A percentile compares a stretch with the other conserved stretches of the same genome.
phyloP scores from a whole-genome alignment of 2,888 invertebrate species.

The Ophraella communa region DNA sequence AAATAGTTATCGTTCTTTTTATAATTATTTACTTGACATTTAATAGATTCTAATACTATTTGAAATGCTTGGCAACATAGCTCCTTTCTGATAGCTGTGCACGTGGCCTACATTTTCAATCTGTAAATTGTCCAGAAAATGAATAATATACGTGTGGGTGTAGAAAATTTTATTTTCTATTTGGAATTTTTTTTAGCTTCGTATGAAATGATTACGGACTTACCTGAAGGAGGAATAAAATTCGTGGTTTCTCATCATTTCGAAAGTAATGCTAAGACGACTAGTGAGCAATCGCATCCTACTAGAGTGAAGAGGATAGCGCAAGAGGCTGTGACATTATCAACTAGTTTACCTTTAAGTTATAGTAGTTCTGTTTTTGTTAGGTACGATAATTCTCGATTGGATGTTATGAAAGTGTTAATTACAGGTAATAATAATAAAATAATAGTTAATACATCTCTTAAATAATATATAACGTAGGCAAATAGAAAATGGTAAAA shows the following conservation, averaged over 20 bases:
- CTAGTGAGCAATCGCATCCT: slow-evolving; percentile 86
- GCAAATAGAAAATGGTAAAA: neutral
- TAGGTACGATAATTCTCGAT: slow-evolving; percentile 89
- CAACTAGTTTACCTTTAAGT: slow-evolving; percentile 89
- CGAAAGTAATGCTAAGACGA: slow-evolving; percentile 84
- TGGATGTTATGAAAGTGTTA: slow-evolving; percentile 95
- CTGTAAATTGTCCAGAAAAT: too few species aligned
- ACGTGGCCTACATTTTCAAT: too few species aligned
- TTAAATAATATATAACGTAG: neutral
- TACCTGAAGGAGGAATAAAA: slow-evolving; percentile 73
- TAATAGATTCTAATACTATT: too few species aligned
- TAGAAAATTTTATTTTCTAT: neutral
- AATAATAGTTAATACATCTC: neutral
- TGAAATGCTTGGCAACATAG: too few species aligned
- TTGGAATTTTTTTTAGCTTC: slow-evolving; percentile 71
- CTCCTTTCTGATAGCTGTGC: too few species aligned
- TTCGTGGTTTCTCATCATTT: slow-evolving; percentile 91
- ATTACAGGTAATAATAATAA: slow-evolving; percentile 66
- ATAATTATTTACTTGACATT: too few species aligned
- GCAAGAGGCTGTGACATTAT: slow-evolving; percentile 93
- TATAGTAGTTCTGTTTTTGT: slow-evolving; percentile 95
- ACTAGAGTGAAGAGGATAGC: slow-evolving; percentile 89
- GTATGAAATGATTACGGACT: slow-evolving; percentile 89
- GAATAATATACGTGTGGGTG: too few species aligned
- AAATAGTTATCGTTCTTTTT: too few species aligned